These are phyloP conservation scores for Xyliphius kryptos DNA, from an alignment of 2,113 vertebrate genomes.

Conservation along the genomic window DNA sequence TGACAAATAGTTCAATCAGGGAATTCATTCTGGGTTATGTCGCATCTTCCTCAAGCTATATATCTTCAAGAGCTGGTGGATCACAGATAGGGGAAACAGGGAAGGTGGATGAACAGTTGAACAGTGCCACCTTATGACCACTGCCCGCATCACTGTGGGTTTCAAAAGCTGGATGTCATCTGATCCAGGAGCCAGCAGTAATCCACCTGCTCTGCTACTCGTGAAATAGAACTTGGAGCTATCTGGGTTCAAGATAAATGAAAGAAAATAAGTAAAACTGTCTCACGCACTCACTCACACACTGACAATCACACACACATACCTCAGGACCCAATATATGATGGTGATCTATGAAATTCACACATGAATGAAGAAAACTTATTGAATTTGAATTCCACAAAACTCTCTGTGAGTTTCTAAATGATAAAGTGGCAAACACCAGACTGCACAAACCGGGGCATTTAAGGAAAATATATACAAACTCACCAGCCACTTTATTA, in stretches of 20 bases:
- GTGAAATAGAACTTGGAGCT: slow-evolving; percentile 28
- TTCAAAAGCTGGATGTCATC: background rate
- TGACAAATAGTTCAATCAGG: slow-evolving; percentile 38
- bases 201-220: slow-evolving; percentile 29
- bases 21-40: slow-evolving; percentile 37
- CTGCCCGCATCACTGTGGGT: slow-evolving; percentile 17
- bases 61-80: slow-evolving; percentile 21
- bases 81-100: slow-evolving; percentile 1
- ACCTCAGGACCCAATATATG: slow-evolving; percentile 10
- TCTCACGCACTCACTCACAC: background rate
- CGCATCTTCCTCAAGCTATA: slow-evolving; percentile 32
- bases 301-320: slow-evolving; percentile 1
- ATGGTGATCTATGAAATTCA: slow-evolving; percentile 36
- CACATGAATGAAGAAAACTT: slow-evolving; percentile 23
- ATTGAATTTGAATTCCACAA: slow-evolving; percentile 7
- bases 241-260: slow-evolving; percentile 26
- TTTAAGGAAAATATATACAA: no score
- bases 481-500: no score
- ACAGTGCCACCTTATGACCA: slow-evolving; percentile 43
- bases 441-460: background rate
- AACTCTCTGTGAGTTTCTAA: background rate
- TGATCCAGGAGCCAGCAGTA: slow-evolving; percentile 17
- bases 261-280: slow-evolving; percentile 19
- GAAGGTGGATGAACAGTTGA: slow-evolving; percentile 27
- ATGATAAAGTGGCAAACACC: slow-evolving; percentile 1